phyloP scores from a whole-genome alignment of 2,888 invertebrate genomes.

The Mayetiola destructor region DNA sequence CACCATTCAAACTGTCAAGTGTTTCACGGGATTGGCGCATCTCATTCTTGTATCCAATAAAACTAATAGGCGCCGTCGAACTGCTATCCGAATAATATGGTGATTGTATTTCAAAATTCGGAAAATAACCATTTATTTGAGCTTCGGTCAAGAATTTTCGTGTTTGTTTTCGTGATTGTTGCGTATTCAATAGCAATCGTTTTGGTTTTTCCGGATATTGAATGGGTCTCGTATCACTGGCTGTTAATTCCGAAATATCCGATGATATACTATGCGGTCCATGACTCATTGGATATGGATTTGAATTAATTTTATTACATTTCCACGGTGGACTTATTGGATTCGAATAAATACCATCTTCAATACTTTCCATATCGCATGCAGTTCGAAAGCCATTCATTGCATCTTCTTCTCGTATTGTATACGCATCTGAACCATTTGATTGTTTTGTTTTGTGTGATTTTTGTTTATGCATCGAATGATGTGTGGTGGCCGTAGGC shows the following conservation, averaged over 20 bases:
- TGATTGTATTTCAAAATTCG: background rate
- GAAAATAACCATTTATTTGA: background rate
- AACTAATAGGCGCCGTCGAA: background rate
- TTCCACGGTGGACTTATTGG: slow-evolving; percentile 20
- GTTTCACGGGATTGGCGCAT: background rate
- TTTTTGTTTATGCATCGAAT: no score
- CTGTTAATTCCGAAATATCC: background rate
- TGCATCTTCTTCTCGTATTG: background rate
- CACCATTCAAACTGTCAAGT: background rate
- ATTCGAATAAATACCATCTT: background rate
- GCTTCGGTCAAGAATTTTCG: background rate
- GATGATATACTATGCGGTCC: background rate
- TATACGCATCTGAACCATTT: background rate
- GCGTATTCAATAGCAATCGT: background rate
- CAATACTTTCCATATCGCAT: background rate
- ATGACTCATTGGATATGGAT: slow-evolving; percentile 20
- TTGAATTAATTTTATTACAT: slow-evolving; percentile 21
- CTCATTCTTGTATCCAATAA: background rate
- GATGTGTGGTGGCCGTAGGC: background rate
- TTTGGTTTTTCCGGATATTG: slow-evolving; percentile 1
- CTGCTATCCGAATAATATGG: background rate
- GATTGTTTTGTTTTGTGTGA: background rate
- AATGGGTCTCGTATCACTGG: background rate
- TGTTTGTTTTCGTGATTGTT: background rate
- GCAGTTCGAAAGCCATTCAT: background rate